Evolutionary conservation across 2,797 vertebrate genomes (phyloP).

Genomic region (Gallinago stenura): DNA sequence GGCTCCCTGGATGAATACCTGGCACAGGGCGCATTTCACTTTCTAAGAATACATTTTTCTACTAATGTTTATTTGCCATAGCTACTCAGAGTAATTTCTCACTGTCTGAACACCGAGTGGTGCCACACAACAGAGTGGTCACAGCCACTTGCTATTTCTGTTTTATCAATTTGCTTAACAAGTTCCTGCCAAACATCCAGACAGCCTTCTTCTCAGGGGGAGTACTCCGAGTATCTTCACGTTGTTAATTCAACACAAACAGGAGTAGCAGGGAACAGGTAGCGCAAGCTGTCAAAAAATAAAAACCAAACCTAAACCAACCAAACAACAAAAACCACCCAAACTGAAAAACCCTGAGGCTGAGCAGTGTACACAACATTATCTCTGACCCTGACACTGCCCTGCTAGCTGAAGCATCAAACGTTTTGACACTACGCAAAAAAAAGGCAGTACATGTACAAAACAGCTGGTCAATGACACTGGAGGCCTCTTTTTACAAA

Average conservation of each 20-base stretch:
- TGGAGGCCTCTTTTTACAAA: background rate
- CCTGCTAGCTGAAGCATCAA: slow-evolving; percentile 30
- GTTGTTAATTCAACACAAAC: background rate
- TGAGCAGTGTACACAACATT: slow-evolving; percentile 25
- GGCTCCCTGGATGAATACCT: background rate
- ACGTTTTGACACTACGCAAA: slow-evolving; percentile 23
- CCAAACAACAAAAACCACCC: background rate
- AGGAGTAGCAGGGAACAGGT: background rate
- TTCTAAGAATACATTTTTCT: background rate
- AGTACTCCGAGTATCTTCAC: background rate
- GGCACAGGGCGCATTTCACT: background rate
- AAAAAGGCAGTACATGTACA: background rate
- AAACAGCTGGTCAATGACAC: slow-evolving; percentile 53
- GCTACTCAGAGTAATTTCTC: background rate
- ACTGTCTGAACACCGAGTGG: background rate
- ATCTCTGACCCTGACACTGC: slow-evolving; percentile 47
- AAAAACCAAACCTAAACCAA: no score
- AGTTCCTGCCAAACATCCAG: background rate
- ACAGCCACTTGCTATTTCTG: background rate
- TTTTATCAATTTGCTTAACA: background rate
- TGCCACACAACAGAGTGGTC: background rate
- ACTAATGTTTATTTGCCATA: background rate
- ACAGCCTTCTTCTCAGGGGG: background rate
- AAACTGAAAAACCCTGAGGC: background rate
- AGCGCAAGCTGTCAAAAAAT: background rate